Evolutionary conservation across 2,888 invertebrate species (phyloP).

Genomic region (Adineta ricciae): DNA sequence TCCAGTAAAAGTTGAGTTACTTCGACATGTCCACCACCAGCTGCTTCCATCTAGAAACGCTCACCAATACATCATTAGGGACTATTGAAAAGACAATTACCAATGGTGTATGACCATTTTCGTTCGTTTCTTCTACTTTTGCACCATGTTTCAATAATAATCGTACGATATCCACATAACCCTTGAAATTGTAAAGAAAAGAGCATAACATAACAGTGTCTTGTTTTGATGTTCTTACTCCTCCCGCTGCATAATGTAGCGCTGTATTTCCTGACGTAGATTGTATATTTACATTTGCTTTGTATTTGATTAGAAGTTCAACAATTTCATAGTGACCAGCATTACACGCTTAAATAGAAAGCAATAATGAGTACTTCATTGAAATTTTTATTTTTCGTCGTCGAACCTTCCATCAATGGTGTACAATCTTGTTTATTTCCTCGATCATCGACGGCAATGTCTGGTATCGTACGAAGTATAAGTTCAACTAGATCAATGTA

Average conservation of each 20-base stretch:
- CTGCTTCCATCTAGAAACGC: conserved; percentile 50
- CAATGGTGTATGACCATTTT: conserved; percentile 89
- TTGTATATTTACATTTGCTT: conserved; percentile 82
- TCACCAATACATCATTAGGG: conserved; percentile 17
- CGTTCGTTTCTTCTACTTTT: conserved; percentile 77
- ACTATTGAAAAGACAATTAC: background rate
- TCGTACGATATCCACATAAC: conserved; percentile 9
- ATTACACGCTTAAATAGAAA: conserved; percentile 58
- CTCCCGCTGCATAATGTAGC: conserved; percentile 28
- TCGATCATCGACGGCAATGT: conserved; percentile 68
- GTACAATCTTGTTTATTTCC: conserved; percentile 94
- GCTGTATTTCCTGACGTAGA: conserved; percentile 58
- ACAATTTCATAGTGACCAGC: conserved; percentile 80
- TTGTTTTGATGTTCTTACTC: background rate
- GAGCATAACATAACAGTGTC: background rate
- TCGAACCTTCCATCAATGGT: conserved; percentile 72
- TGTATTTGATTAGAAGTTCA: conserved; percentile 71
- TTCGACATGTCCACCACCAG: conserved; percentile 49
- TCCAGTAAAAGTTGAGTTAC: conserved; percentile 65
- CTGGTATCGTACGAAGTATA: background rate
- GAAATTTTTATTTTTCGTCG: background rate
- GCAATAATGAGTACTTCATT: background rate
- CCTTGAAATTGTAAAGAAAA: background rate
- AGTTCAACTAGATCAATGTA: conserved; percentile 29
- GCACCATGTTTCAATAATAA: conserved; percentile 17